Evolutionary conservation across 2,797 vertebrate genomes (phyloP), one percentile per base, ranked within the genome.

Genomic region (Ataeniobius toweri): DNA sequence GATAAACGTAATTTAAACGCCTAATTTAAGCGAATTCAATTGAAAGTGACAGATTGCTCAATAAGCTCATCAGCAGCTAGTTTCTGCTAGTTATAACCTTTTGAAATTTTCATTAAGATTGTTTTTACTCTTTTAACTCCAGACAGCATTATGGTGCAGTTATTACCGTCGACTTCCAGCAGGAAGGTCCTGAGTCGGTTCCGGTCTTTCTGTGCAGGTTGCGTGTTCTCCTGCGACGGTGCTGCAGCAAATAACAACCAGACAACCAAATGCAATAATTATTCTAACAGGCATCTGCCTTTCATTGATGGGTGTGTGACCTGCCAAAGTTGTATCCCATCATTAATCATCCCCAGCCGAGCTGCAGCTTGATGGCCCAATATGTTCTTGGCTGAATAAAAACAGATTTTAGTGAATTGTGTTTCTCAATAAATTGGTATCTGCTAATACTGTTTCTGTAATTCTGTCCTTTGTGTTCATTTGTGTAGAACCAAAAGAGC

Each of bases 11-110:
- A 51, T 14, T 85, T 72, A 77, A 53, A 68, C 7, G 5, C 24
- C 10, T 41, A 5, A 28, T 80, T 73, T 72, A 76, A 78, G 2
- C 0, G 4, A 48, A 39, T 53, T 75, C 78, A 75, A 83, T 88
- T 36, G 72, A 75, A 53, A 16, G 59, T 74, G 26, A 63, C 7
- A 22, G 67, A 78, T 63, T 69, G 31, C 58, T 65, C 16, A 1
- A 50, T 20, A 6, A 2, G 8, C 1, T 31, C 18, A 18, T 13
- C 14, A 73, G 63, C 36, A 36, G 36, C 31, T 36, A 36, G 36
- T 36, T 36, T 36, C 36, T 36, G 36, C 4, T 36, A 3, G 36
- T 36, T 36, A 3, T 36, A 36, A 36, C 36, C 4, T 36, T 36
- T 36, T 36, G 4, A 36, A 36, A 36, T 3, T 36, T 36, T 36